Conservation (phyloP, 2,797 vertebrate genomes). For the Enteromius radiatus region DNA sequence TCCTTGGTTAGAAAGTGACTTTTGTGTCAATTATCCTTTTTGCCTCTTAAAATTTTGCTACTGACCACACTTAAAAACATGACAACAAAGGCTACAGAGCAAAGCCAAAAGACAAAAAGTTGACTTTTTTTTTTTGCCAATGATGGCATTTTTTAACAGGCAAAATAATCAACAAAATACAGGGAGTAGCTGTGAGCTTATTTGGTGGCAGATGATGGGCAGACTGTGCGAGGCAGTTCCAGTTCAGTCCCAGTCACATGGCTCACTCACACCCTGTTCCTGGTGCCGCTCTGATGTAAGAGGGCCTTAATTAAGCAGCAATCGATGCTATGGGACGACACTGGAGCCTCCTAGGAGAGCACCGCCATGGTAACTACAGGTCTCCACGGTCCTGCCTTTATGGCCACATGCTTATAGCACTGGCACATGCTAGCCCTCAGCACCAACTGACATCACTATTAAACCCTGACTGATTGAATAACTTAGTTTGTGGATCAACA, state of each 20-base stretch:
- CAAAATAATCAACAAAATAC: background rate
- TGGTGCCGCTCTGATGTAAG: constrained; percentile 51
- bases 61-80: background rate
- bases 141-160: background rate
- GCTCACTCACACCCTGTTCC: constrained; percentile 41
- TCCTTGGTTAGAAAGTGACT: background rate
- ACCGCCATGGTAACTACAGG: constrained; percentile 57
- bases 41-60: background rate
- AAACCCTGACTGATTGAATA: constrained; percentile 28
- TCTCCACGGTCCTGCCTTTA: constrained; percentile 13
- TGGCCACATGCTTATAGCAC: constrained; percentile 1
- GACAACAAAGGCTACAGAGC: background rate
- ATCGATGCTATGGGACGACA: constrained; percentile 42
- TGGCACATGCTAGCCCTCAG: background rate
- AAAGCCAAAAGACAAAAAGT: background rate
- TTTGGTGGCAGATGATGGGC: constrained; percentile 12
- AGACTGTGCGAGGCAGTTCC: constrained; percentile 19
- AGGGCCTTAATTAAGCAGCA: constrained; percentile 51
- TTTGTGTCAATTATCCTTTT: background rate
- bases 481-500: constrained; percentile 6
- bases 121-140: background rate
- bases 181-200: constrained; percentile 1
- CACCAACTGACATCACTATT: constrained; percentile 22
- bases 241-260: constrained; percentile 49
- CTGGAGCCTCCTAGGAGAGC: constrained; percentile 45